Percentiles rank a stretch among this genome's conserved stretches.
These are phyloP conservation scores for Epistrophe grossulariae DNA, from an alignment of 2,888 invertebrate genomes.

Conservation along the genomic window DNA sequence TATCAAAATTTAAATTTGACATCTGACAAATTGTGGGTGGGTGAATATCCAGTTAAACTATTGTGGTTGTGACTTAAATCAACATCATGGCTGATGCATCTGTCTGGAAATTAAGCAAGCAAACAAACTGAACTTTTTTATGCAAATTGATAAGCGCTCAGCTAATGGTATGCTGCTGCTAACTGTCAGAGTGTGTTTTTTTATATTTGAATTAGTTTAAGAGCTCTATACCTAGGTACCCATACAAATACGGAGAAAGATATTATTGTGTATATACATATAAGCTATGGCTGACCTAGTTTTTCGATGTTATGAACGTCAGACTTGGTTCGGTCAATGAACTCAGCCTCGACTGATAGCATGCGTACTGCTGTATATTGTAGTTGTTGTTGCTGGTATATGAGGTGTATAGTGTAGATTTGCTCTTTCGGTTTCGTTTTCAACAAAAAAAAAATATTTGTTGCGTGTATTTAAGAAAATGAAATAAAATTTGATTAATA, in stretches of 20 bases:
- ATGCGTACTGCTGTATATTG: constrained; percentile 67
- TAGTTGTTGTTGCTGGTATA: constrained; percentile 47
- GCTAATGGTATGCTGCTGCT: constrained; percentile 23
- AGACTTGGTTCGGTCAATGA: constrained; percentile 80
- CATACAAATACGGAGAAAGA: constrained; percentile 13
- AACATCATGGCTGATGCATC: constrained; percentile 34
- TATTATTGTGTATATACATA: constrained; percentile 57
- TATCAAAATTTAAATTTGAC: constrained; percentile 33
- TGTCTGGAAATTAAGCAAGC: constrained; percentile 45
- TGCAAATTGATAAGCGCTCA: constrained; percentile 66
- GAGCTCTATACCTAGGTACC: constrained; percentile 22
- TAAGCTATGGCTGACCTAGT: constrained; percentile 80
- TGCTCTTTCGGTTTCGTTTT: constrained; percentile 82
- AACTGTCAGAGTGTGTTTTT: constrained; percentile 16
- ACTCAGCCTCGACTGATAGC: constrained; percentile 77
- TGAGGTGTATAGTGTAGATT: constrained; percentile 42
- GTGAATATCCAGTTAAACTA: not conserved
- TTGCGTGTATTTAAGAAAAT: constrained; percentile 51
- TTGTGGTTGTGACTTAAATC: constrained; percentile 9
- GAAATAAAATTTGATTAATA: constrained; percentile 27
- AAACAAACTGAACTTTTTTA: constrained; percentile 45
- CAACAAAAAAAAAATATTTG: constrained; percentile 77
- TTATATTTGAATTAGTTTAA: constrained; percentile 24
- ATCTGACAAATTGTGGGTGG: constrained; percentile 23
- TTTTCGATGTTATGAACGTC: constrained; percentile 79